These are phyloP conservation scores for Trachymyrmex septentrionalis DNA, from an alignment of 1,140 invertebrate genomes.

Conservation along the genomic window DNA sequence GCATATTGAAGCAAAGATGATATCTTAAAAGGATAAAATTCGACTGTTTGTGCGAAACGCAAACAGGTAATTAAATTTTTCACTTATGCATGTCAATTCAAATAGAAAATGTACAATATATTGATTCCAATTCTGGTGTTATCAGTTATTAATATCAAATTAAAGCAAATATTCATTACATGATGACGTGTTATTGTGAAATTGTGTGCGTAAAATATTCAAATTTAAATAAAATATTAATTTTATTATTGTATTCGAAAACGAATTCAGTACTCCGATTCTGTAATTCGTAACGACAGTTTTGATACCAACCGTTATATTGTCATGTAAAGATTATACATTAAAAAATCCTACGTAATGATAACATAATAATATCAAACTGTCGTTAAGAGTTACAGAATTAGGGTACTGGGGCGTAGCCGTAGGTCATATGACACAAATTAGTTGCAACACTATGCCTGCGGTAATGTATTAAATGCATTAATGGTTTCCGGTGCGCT, in stretches of 20 bases:
- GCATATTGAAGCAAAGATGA: not conserved
- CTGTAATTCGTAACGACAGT: no score
- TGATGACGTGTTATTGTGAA: not conserved
- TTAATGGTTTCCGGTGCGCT: slow-evolving; percentile 1
- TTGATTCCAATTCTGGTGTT: not conserved
- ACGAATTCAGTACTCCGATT: not conserved
- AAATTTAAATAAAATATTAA: not conserved
- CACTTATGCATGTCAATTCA: not conserved
- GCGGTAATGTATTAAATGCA: not conserved
- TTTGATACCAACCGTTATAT: no score
- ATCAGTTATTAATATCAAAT: slow-evolving; percentile 9
- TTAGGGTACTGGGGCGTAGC: not conserved
- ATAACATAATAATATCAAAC: no score
- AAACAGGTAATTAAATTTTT: not conserved
- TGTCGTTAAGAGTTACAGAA: no score
- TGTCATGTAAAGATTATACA: no score
- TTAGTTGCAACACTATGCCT: slow-evolving; percentile 9
- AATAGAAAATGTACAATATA: not conserved
- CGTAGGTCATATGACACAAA: not conserved
- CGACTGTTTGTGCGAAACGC: not conserved
- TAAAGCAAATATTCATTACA: not conserved
- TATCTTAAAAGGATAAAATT: not conserved
- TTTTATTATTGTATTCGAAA: not conserved
- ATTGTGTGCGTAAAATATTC: slow-evolving; percentile 2
- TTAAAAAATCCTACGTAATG: no score